Conservation (phyloP, 1,140 invertebrate species). For the Heliconius himera region DNA sequence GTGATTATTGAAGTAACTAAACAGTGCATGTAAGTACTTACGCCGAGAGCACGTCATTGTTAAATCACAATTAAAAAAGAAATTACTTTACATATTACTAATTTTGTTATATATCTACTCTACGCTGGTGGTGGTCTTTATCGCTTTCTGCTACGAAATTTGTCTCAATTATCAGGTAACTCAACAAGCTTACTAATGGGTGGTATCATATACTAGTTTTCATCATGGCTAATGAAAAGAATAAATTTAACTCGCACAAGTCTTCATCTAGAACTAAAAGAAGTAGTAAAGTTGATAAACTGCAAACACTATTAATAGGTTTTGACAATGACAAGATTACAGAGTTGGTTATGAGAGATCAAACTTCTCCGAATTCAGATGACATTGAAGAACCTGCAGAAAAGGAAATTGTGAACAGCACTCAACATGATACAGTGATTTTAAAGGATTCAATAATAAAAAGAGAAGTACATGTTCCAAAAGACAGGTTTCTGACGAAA, state of each 20-base stretch:
- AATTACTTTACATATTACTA: conserved; percentile 49
- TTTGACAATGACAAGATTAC: conserved; percentile 44
- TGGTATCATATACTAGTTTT: conserved; percentile 53
- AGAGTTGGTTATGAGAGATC: conserved; percentile 19
- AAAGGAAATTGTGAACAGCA: conserved; percentile 43
- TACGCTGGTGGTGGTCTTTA: conserved; percentile 67
- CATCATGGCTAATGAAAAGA: conserved; percentile 75
- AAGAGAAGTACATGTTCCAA: conserved; percentile 32
- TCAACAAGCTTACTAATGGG: conserved; percentile 53
- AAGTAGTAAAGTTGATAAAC: conserved; percentile 50
- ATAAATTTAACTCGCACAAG: conserved; percentile 63
- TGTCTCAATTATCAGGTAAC: conserved; percentile 28
- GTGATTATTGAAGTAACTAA: conserved; percentile 74
- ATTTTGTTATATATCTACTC: conserved; percentile 49
- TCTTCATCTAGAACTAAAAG: conserved; percentile 50
- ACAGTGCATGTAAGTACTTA: conserved; percentile 74
- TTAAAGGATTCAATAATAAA: conserved; percentile 38
- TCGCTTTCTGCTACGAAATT: conserved; percentile 60
- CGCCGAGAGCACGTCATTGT: conserved; percentile 48
- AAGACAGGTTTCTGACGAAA: conserved; percentile 47
- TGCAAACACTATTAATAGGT: conserved; percentile 57
- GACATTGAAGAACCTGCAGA: background rate
- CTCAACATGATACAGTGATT: conserved; percentile 45
- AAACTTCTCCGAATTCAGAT: background rate
- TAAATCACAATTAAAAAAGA: conserved; percentile 40